Evolutionary conservation across 1,140 invertebrate species (phyloP), one percentile per base, ranked within the genome.

Genomic region (Apis dorsata): DNA sequence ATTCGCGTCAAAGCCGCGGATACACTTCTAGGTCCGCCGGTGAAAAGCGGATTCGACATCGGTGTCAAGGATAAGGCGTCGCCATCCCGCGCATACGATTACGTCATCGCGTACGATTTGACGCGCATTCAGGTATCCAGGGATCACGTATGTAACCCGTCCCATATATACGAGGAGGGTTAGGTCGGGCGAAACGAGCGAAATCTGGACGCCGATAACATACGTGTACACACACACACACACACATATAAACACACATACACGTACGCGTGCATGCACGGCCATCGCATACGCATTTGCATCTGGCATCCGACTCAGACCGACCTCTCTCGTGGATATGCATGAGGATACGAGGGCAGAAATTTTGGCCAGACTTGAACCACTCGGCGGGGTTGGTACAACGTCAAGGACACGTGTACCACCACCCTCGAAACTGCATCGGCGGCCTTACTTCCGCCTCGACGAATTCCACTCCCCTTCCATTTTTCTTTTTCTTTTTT

Each of bases 341-440:
- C 86, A 91, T 89, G 90, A 90, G 85, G 85, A 60, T 51, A 51
- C 57, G 86, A 76, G 83, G 59, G 69, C 34, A 44, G 74, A 91
- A 91, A 91, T 91, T 91, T 91, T 85, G 85, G 83, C 51, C 69
- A 86, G 84, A 89, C 90, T 91, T 83, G 90, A 90, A 84, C 19
- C 87, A 88, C 88, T 86, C 81, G 0, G 59, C 53, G 86, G 63
- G 17, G 53, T 63, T 21, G 49, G 55, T 75, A 71, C 74, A 65
- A 84, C 86, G 68, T 81, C 63, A 53, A 62, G 59, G 49, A 51
- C 78, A 66, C 65, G 63, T 76, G 60, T 51, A 74, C 74, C 13
- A n/a, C 70, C 21, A 65, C 21, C 55, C 65, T 21, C 60, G 69
- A 77, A 83, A 77, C 63, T 70, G 57, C 81, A 59, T 34, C 19